Percentiles rank a stretch among this genome's conserved stretches.
Evolutionary conservation across 2,113 vertebrate species (phyloP).

Genomic region (Ursus arctos): DNA sequence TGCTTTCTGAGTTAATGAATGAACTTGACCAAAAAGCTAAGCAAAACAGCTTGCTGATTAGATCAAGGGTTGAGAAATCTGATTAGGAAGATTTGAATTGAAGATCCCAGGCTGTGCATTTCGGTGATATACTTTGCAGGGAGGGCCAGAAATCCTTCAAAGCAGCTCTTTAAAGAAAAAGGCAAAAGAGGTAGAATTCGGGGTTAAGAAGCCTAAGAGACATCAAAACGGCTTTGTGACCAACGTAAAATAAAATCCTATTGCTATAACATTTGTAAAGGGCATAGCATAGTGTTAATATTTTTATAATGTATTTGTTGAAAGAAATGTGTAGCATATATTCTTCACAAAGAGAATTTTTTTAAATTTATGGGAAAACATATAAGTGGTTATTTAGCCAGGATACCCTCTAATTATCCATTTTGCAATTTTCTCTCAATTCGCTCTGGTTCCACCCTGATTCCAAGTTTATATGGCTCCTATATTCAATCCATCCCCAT

Average conservation of each 20-base stretch:
- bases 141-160: slow-evolving; percentile 73
- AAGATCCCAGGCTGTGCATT: slow-evolving; percentile 69
- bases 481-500: background rate
- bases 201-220: background rate
- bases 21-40: slow-evolving; percentile 82
- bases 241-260: background rate
- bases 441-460: background rate
- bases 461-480: background rate
- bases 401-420: background rate
- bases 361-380: background rate
- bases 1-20: slow-evolving; percentile 77
- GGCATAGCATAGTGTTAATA: background rate
- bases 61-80: slow-evolving; percentile 82
- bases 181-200: slow-evolving; percentile 38
- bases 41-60: slow-evolving; percentile 81
- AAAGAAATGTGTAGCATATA: background rate
- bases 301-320: background rate
- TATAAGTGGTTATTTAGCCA: background rate
- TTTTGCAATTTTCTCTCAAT: background rate
- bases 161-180: slow-evolving; percentile 71
- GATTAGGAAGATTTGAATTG: slow-evolving; percentile 78
- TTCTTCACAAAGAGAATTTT: background rate
- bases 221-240: background rate
- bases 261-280: background rate
- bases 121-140: slow-evolving; percentile 71